Conservation (phyloP, 2,797 vertebrate species). For the Myripristis murdjan region DNA sequence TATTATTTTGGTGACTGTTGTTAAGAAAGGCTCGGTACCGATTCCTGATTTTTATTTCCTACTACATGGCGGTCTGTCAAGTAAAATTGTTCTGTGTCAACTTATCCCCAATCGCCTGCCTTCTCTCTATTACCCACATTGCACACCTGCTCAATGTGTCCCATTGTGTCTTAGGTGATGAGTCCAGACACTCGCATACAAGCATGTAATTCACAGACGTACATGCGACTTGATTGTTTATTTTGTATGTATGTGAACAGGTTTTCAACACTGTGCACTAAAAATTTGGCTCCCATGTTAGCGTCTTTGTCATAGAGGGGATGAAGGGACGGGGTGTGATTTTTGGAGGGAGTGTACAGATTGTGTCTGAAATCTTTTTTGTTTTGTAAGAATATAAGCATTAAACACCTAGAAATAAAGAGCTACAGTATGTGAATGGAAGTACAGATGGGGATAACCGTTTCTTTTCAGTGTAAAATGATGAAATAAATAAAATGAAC, state of each 20-base stretch:
- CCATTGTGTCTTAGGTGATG: constrained; percentile 73
- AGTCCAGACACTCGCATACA: constrained; percentile 73
- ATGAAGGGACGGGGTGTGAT: constrained; percentile 66
- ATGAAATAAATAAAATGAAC: constrained; percentile 80
- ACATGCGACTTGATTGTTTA: constrained; percentile 79
- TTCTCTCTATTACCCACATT: constrained; percentile 73
- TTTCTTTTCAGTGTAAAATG: constrained; percentile 88
- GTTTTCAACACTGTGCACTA: constrained; percentile 88
- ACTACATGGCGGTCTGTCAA: constrained; percentile 48
- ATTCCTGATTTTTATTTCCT: constrained; percentile 60
- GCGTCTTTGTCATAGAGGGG: constrained; percentile 70
- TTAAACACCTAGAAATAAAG: constrained; percentile 84
- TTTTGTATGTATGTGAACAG: constrained; percentile 76
- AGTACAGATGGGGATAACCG: constrained; percentile 74
- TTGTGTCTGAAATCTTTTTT: constrained; percentile 73
- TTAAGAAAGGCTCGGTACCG: constrained; percentile 48
- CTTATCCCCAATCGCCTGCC: constrained; percentile 64
- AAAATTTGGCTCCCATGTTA: constrained; percentile 75
- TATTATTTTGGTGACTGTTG: constrained; percentile 45
- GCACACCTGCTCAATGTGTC: constrained; percentile 78
- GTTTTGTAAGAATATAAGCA: constrained; percentile 84
- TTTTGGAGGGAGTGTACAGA: constrained; percentile 72
- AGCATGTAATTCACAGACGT: constrained; percentile 77
- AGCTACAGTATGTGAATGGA: constrained; percentile 85
- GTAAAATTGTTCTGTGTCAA: constrained; percentile 54